These are phyloP conservation scores for Callithrix jacchus DNA, from an alignment of 2,113 vertebrate species.

Conservation along the genomic window DNA sequence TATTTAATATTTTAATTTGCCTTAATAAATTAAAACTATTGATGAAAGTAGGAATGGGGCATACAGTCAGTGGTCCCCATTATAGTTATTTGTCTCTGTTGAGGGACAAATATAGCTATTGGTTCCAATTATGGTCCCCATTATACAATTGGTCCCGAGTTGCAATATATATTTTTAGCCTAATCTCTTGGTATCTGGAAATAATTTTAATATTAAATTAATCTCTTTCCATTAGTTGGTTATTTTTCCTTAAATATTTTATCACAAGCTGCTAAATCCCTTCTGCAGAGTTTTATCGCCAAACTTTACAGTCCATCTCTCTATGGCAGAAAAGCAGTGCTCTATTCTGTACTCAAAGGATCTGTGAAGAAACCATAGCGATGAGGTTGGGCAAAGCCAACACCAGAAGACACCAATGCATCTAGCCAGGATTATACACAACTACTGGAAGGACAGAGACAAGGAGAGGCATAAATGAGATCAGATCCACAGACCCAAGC, in stretches of 20 bases:
- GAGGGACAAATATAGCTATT: background rate
- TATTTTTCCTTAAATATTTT: slow-evolving; percentile 30
- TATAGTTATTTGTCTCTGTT: background rate
- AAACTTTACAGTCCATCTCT: background rate
- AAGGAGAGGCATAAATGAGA: too few species aligned
- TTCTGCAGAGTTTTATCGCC: background rate
- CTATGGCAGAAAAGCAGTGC: background rate
- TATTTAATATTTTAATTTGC: background rate
- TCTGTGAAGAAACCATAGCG: background rate
- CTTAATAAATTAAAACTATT: background rate
- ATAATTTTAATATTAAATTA: background rate
- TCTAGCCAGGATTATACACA: background rate
- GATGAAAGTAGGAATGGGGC: background rate
- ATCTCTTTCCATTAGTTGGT: background rate
- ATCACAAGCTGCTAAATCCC: background rate
- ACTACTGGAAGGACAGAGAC: background rate
- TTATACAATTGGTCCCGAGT: background rate
- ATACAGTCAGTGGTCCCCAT: background rate
- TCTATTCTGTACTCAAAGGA: background rate
- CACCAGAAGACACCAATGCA: background rate
- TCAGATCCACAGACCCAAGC: background rate
- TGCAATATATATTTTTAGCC: background rate
- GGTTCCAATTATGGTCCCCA: background rate
- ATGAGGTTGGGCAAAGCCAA: background rate
- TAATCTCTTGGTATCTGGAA: background rate